These are phyloP conservation scores for Crenuchus spilurus DNA, from an alignment of 2,797 vertebrate species.

Conservation along the genomic window DNA sequence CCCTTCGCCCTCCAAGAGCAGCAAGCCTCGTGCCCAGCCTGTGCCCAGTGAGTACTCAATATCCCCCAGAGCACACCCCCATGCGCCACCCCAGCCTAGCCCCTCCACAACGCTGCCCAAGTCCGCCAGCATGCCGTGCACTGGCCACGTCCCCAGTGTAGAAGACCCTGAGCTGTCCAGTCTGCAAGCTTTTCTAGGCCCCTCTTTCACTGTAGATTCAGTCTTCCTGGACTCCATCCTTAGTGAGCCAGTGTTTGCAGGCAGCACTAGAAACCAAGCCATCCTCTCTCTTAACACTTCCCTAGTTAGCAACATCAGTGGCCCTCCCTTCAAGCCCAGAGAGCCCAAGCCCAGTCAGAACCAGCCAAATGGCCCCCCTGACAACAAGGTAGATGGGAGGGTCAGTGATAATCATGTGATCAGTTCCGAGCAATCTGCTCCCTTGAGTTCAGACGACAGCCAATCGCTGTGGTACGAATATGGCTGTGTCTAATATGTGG, in stretches of 20 bases:
- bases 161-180: slow-evolving; percentile 76
- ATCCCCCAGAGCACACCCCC: slow-evolving; percentile 50
- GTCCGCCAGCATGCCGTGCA: slow-evolving; percentile 77
- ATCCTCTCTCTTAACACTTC: slow-evolving; percentile 94
- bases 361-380: slow-evolving; percentile 58
- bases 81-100: slow-evolving; percentile 24
- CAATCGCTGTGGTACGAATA: slow-evolving; percentile 97
- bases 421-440: slow-evolving; percentile 69
- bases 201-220: slow-evolving; percentile 77
- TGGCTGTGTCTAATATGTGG: slow-evolving; percentile 88
- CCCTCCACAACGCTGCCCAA: slow-evolving; percentile 67
- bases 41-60: slow-evolving; percentile 93
- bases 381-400: slow-evolving; percentile 53
- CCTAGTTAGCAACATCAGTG: slow-evolving; percentile 94
- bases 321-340: slow-evolving; percentile 68
- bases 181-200: slow-evolving; percentile 77
- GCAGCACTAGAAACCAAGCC: slow-evolving; percentile 76
- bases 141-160: slow-evolving; percentile 49
- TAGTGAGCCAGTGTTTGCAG: slow-evolving; percentile 71
- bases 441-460: slow-evolving; percentile 86
- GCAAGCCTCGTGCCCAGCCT: slow-evolving; percentile 75
- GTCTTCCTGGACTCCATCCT: slow-evolving; percentile 81
- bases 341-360: slow-evolving; percentile 64
- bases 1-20: slow-evolving; percentile 70
- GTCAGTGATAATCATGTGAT: slow-evolving; percentile 52